phyloP scores from a whole-genome alignment of 1,140 invertebrate genomes.

The Heliconius hermathena region DNA sequence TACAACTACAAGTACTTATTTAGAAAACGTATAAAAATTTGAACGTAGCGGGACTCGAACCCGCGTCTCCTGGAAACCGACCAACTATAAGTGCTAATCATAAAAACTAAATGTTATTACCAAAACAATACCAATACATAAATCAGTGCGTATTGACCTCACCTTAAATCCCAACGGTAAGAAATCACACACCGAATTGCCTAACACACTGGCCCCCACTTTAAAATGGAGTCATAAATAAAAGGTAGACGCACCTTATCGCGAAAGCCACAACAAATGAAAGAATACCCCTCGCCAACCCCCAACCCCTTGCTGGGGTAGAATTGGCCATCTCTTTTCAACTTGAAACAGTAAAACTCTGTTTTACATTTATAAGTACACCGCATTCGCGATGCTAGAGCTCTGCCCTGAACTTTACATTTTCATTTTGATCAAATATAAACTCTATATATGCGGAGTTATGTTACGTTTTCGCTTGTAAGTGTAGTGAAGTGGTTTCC shows the following conservation, averaged over 20 bases:
- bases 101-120: neutral
- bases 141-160: conserved; percentile 48
- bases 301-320: conserved; percentile 40
- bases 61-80: too few species aligned
- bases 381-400: conserved; percentile 51
- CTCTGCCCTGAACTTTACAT: conserved; percentile 11
- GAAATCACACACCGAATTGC: conserved; percentile 67
- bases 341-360: conserved; percentile 63
- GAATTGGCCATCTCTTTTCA: conserved; percentile 45
- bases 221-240: conserved; percentile 80
- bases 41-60: too few species aligned
- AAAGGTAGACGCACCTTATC: conserved; percentile 76
- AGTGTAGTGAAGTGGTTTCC: conserved; percentile 46
- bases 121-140: conserved; percentile 23
- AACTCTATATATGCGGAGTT: conserved; percentile 41
- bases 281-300: conserved; percentile 62
- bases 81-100: conserved; percentile 1
- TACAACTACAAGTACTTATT: too few species aligned
- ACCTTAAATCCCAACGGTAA: conserved; percentile 49
- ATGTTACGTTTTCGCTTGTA: conserved; percentile 46
- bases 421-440: conserved; percentile 30
- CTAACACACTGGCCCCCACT: conserved; percentile 65
- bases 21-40: too few species aligned
- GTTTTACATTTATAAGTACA: conserved; percentile 80
- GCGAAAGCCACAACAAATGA: conserved; percentile 73